Base-by-base conservation (phyloP, 1,140 invertebrate species). In the Lepidostoma basale region DNA sequence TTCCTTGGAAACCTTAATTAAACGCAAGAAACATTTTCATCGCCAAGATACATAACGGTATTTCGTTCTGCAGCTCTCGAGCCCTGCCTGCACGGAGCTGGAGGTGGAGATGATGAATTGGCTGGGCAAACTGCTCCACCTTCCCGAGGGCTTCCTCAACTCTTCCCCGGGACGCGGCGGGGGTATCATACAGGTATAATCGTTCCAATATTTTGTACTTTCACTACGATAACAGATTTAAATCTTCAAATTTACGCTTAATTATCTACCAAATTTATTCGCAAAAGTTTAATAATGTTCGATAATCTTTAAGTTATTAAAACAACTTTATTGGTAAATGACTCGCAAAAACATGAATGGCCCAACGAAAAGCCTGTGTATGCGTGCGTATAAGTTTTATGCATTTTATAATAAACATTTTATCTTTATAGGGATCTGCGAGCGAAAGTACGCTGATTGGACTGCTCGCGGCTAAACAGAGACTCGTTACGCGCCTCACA, bases 51-150 rank as follows among this genome's bases (percentile, higher is more conserved):
- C 18, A 52, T 23, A 23, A 59, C 5, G 2, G 22, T 36, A n/a
- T 26, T 39, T 40, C 63, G 44, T 28, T 78, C n/a, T 78, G 33
- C 75, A 95, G 93, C 89, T 94, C 45, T 86, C 93, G 14, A 94
- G 93, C 76, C 97, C 97, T 0, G 94, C 93, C 0, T 97, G 93
- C 74, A 98, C 97, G 0, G 97, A 98, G 81, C 83, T 98, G 1
- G 97, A 99, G 85, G 93, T 97, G 18, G 84, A 94, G 0, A 92
- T 95, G 60, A 91, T 97, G 89, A 94, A 99, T 77, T 99, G 97
- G 97, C 78, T 98, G 16, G 95, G 90, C 3, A 95, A 97, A 81
- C 84, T 97, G 73, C 75, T 99, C 0, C 87, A 88, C 8, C 79
- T 99, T 0, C 97, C 97, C 0, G 83, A 91, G 62, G 86, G 92